These are phyloP conservation scores for Chinchilla lanigera DNA, from an alignment of 2,113 vertebrate genomes.

Conservation along the genomic window DNA sequence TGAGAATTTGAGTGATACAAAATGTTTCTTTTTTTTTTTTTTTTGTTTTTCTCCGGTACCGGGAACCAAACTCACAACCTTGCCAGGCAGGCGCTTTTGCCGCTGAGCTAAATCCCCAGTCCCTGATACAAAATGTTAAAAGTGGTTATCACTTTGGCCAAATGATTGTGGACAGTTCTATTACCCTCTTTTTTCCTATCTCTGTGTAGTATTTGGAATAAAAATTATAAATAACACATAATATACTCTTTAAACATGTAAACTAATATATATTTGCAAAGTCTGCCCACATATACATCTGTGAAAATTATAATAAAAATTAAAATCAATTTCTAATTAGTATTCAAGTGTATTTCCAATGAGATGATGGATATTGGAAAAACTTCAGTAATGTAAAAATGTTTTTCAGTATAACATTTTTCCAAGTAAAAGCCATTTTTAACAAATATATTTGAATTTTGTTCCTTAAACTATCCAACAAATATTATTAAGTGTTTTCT, in stretches of 20 bases:
- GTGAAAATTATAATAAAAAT: background rate
- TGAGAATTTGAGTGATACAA: background rate
- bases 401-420: background rate
- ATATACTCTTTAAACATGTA: background rate
- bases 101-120: too few relatives aligned
- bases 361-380: background rate
- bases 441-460: background rate
- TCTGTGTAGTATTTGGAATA: background rate
- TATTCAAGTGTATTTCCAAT: background rate
- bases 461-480: background rate
- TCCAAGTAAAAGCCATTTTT: background rate
- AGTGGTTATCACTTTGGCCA: background rate
- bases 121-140: conserved; percentile 20
- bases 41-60: too few relatives aligned
- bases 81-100: too few relatives aligned
- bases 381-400: background rate
- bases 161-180: background rate
- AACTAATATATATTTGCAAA: background rate
- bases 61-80: too few relatives aligned
- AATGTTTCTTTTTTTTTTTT: too few relatives aligned
- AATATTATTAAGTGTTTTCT: background rate
- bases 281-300: background rate
- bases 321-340: background rate
- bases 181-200: background rate
- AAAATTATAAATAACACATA: background rate